Percentiles rank a stretch among this genome's conserved stretches.
phyloP scores from a whole-genome alignment of 2,113 vertebrate species.

The Channa argus region DNA sequence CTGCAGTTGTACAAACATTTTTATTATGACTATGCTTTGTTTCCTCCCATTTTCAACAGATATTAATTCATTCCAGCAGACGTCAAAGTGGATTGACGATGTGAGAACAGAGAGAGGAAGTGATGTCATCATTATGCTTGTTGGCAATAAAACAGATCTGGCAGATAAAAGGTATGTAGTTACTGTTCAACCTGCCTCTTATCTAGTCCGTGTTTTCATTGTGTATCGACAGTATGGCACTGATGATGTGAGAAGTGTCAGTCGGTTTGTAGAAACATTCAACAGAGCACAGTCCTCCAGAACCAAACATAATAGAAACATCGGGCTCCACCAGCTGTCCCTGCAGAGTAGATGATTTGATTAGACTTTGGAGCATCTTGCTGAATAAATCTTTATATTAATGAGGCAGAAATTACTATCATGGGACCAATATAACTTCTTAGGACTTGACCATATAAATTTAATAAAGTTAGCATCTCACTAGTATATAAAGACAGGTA shows the following conservation, averaged over 20 bases:
- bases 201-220: conserved; percentile 2
- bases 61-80: conserved; percentile 95
- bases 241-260: neutral
- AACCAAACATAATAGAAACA: conserved; percentile 5
- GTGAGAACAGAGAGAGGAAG: conserved; percentile 94
- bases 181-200: neutral
- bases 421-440: neutral
- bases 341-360: conserved; percentile 22
- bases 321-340: conserved; percentile 1
- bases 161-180: conserved; percentile 89
- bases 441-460: conserved; percentile 1
- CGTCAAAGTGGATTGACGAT: conserved; percentile 95
- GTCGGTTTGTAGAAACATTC: neutral
- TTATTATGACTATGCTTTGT: neutral
- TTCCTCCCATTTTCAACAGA: conserved; percentile 76
- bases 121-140: conserved; percentile 95
- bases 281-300: neutral
- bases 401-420: conserved; percentile 20
- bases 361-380: conserved; percentile 3
- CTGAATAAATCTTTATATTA: conserved; percentile 38
- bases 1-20: neutral
- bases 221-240: conserved; percentile 18
- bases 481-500: neutral
- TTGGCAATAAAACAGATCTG: conserved; percentile 94
- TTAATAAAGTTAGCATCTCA: neutral